Conservation (phyloP, 2,797 vertebrate species). For the Lepidocolaptes lacrymiger region DNA sequence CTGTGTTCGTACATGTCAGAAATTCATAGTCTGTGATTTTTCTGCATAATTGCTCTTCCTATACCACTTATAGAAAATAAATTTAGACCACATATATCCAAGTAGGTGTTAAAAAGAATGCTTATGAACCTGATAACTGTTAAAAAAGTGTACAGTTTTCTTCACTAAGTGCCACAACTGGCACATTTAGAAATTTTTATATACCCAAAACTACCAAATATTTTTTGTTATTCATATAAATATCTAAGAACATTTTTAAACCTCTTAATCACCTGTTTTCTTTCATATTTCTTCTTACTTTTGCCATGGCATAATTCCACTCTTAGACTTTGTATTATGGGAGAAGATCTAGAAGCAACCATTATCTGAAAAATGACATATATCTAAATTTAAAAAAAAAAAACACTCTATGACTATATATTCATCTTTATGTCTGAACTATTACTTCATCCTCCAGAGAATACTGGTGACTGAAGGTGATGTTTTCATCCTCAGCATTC, state of each 20-base stretch:
- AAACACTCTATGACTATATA: neutral
- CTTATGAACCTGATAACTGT: neutral
- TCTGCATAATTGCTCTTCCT: neutral
- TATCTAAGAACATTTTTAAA: neutral
- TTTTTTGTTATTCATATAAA: neutral
- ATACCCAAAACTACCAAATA: neutral
- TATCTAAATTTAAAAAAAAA: neutral
- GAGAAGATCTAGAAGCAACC: neutral
- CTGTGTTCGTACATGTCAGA: neutral
- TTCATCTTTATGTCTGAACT: neutral
- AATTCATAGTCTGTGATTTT: neutral
- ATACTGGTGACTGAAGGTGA: neutral
- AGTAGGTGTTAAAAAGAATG: neutral
- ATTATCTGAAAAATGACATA: neutral
- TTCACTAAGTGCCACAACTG: neutral
- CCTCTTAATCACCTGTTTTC: neutral
- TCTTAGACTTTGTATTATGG: neutral
- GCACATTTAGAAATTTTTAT: neutral
- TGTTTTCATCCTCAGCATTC: neutral
- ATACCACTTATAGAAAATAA: neutral
- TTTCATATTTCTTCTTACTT: neutral
- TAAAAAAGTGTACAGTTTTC: neutral
- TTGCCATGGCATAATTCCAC: neutral
- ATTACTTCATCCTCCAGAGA: neutral
- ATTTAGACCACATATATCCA: neutral